phyloP scores from a whole-genome alignment of 2,888 invertebrate species.

The Hymenopus coronatus region DNA sequence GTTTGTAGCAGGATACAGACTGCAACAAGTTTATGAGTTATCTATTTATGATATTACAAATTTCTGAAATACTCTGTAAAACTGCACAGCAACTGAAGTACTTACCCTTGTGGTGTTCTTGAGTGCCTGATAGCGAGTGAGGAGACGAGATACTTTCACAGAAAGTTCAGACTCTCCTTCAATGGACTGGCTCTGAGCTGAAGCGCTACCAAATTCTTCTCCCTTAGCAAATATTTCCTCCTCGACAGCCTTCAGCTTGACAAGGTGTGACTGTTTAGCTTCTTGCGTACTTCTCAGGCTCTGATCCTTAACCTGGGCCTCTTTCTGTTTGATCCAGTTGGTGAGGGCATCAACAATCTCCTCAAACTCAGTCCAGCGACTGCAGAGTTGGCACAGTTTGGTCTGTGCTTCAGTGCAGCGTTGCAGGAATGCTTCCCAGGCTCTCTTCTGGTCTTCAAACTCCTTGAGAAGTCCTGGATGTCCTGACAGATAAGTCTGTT shows the following conservation, averaged over 20 bases:
- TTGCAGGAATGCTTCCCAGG: constrained; percentile 72
- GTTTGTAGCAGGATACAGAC: too few species aligned
- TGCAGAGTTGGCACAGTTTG: constrained; percentile 71
- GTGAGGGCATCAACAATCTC: constrained; percentile 72
- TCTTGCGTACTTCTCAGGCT: constrained; percentile 82
- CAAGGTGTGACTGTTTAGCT: constrained; percentile 74
- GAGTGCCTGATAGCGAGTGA: constrained; percentile 77
- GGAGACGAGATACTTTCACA: constrained; percentile 70
- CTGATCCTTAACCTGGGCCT: constrained; percentile 83
- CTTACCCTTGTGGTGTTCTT: constrained; percentile 68
- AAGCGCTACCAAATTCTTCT: constrained; percentile 63
- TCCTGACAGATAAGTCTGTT: constrained; percentile 73
- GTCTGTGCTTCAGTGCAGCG: constrained; percentile 69
- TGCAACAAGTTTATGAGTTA: too few species aligned
- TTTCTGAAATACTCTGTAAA: too few species aligned
- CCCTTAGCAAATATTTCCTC: constrained; percentile 67
- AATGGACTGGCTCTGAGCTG: constrained; percentile 67
- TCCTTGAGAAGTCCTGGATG: constrained; percentile 70
- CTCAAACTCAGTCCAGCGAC: constrained; percentile 80
- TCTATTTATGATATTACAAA: too few species aligned
- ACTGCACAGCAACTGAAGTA: background rate
- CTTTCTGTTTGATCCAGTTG: constrained; percentile 82
- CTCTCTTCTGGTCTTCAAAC: constrained; percentile 68
- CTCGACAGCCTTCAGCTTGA: constrained; percentile 70
- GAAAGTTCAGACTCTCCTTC: constrained; percentile 74